These are phyloP conservation scores for Alfaro cultratus DNA, from an alignment of 2,797 vertebrate genomes.

Conservation along the genomic window DNA sequence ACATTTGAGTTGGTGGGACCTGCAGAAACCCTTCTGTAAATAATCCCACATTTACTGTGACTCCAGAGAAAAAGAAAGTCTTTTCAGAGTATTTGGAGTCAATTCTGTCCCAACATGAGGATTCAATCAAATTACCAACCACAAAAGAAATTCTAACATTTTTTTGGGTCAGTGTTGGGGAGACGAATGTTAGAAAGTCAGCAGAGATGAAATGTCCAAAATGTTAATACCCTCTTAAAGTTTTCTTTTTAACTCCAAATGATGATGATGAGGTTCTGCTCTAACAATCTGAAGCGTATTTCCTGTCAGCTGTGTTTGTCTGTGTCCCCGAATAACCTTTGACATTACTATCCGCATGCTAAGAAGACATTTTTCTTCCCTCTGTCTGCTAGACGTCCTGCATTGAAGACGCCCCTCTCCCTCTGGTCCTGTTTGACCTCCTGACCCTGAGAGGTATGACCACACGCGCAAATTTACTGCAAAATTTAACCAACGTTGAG, in stretches of 20 bases:
- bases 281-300: conserved; percentile 3
- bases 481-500: neutral
- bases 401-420: conserved; percentile 60
- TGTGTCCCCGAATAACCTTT: conserved; percentile 37
- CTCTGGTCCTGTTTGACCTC: conserved; percentile 66
- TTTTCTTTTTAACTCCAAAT: neutral
- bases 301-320: neutral
- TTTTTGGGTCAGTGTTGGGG: neutral
- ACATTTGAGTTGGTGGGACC: no score
- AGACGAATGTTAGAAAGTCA: neutral
- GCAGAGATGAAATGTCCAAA: neutral
- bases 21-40: neutral
- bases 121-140: neutral
- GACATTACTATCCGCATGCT: conserved; percentile 31
- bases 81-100: neutral
- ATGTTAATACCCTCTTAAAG: neutral
- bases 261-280: neutral
- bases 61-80: neutral
- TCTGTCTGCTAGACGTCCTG: conserved; percentile 58
- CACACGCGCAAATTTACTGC: conserved; percentile 3
- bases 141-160: neutral
- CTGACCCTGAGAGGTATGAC: conserved; percentile 70
- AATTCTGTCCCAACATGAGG: neutral
- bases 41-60: neutral
- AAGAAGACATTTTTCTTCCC: conserved; percentile 52